Evolutionary conservation across 2,888 invertebrate species (phyloP).

Genomic region (Chrysolina haemoptera): DNA sequence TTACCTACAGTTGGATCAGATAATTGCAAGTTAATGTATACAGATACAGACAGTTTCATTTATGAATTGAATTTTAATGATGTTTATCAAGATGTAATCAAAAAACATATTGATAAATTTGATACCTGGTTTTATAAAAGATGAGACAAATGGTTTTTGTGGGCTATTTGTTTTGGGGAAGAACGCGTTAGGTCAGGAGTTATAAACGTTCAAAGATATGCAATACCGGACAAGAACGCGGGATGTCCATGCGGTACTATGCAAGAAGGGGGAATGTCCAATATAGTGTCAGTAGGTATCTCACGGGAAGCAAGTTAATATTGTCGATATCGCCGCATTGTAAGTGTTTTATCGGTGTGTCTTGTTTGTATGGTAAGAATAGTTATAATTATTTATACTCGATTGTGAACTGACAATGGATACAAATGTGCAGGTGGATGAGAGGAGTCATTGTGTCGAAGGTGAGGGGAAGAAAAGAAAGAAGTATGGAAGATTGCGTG

Average conservation of each 20-base stretch:
- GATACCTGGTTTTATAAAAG: too few species aligned
- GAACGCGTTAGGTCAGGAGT: constrained; percentile 3
- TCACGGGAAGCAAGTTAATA: constrained; percentile 12
- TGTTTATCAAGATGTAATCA: too few species aligned
- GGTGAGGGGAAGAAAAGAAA: constrained; percentile 25
- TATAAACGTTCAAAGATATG: constrained; percentile 14
- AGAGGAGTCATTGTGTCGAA: not conserved
- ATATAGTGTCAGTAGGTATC: constrained; percentile 9
- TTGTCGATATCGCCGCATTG: constrained; percentile 7
- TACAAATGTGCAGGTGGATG: constrained; percentile 17
- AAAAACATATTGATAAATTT: too few species aligned
- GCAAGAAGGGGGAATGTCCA: constrained; percentile 22
- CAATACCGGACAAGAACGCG: constrained; percentile 7
- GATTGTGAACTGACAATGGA: constrained; percentile 13
- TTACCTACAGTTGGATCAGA: too few species aligned
- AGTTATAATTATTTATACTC: constrained; percentile 13
- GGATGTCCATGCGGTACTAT: constrained; percentile 21
- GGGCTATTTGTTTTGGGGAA: not conserved
- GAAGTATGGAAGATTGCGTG: constrained; percentile 20
- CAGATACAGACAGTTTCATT: too few species aligned
- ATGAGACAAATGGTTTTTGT: too few species aligned
- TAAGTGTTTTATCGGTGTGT: constrained; percentile 13
- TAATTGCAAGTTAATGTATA: too few species aligned
- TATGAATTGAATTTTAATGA: too few species aligned
- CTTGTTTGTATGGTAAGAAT: constrained; percentile 1